phyloP scores from a whole-genome alignment of 2,888 invertebrate species.

The Craniophora ligustri region DNA sequence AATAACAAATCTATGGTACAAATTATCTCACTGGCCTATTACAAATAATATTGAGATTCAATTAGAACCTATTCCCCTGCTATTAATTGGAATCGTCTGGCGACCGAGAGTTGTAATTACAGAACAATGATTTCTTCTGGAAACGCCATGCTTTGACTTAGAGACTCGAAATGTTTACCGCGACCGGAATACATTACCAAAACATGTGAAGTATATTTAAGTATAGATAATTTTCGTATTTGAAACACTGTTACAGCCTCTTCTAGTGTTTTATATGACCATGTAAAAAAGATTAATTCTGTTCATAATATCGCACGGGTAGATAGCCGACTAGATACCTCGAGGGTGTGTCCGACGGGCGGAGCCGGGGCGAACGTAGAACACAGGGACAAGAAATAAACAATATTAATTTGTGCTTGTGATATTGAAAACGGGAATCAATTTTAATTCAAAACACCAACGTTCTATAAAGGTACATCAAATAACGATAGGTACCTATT shows the following conservation, averaged over 20 bases:
- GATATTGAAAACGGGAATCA: constrained; percentile 54
- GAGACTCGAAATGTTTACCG: not conserved
- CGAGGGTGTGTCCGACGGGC: constrained; percentile 79
- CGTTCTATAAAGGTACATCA: constrained; percentile 19
- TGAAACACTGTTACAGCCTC: not conserved
- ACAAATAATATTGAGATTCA: constrained; percentile 78
- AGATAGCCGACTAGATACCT: constrained; percentile 70
- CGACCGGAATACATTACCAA: not conserved
- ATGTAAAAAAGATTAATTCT: constrained; percentile 62
- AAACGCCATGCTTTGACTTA: constrained; percentile 1
- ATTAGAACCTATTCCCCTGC: constrained; percentile 72
- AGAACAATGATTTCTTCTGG: constrained; percentile 16
- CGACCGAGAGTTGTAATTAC: constrained; percentile 13
- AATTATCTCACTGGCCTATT: constrained; percentile 75
- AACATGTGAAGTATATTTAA: not conserved
- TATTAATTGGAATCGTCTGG: constrained; percentile 63
- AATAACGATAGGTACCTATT: too few relatives aligned
- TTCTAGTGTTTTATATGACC: constrained; percentile 34
- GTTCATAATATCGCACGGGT: constrained; percentile 71
- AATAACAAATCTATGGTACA: constrained; percentile 80
- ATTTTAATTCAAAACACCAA: constrained; percentile 34
- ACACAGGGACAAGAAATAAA: constrained; percentile 72
- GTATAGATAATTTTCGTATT: not conserved
- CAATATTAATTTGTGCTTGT: constrained; percentile 62
- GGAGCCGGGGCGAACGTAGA: constrained; percentile 70